Base-by-base conservation (phyloP, 2,888 invertebrate species). In the Cerastis leucographa region DNA sequence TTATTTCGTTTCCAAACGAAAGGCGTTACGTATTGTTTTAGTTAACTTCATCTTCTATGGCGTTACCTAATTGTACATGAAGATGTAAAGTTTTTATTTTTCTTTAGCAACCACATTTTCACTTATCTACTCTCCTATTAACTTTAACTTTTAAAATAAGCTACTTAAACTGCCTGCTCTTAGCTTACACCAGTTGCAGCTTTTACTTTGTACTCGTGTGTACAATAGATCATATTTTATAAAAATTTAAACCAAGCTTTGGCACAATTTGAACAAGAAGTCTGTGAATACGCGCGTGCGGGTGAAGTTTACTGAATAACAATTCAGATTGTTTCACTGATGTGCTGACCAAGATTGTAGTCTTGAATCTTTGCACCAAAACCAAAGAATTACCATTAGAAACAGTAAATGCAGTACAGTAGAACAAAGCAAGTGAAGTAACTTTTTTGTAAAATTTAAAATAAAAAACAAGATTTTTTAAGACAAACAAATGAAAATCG, bases 201-300 rank as follows among this genome's bases (percentile, higher is more conserved):
- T 76, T 80, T 81, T 64, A 77, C 68, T 76, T 71, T n/a, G 74
- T 66, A 68, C 79, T 67, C 77, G 25, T 81, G 86, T 82, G 86
- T 80, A 78, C 76, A 83, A 85, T 89, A 87, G 82, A 89, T 89
- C 85, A 88, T 85, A 87, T 87, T 90, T 86, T 87, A 88, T 86
- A 86, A 89, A 89, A 90, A 85, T 81, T 83, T 85, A 74, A 87
- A 87, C 78, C 65, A 68, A 84, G 80, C 86, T 88, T 86, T 86
- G 82, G 84, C 84, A 83, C 77, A 79, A 79, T 80, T 80, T 82
- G 67, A 73, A 81, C 70, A 67, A 64, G 74, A 70, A 71, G 11
- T 44, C 73, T 73, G 66, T 68, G 70, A 81, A 79, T 74, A 76
- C 81, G n/a, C n/a, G n/a, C 74, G 25, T 73, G 61, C 29, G 17